Base-by-base conservation (phyloP, 2,888 invertebrate species). In the Drosophila prostipennis region DNA sequence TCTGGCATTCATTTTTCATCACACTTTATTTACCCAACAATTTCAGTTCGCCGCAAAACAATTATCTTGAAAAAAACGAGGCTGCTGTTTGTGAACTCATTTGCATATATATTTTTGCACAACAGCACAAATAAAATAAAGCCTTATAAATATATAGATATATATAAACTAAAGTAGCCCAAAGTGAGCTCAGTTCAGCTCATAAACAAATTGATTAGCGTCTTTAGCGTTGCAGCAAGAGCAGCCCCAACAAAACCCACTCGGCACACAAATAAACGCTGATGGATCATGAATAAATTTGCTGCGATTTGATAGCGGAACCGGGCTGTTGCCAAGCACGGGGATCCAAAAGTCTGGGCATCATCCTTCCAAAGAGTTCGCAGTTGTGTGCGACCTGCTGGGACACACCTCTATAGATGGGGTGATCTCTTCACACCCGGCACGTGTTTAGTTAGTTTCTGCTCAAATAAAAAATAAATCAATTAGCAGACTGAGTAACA, bases 131-230 rank as follows among this genome's bases (percentile, higher is more conserved):
- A 43, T 36, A 51, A 52, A 60, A 65, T 46, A 59, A 72, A 72
- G 49, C 49, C 60, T 63, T 54, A 56, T 63, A 65, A 16, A 53
- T 54, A 65, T 45, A 52, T 39, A 56, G 37, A 46, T 23, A 36
- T 19, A 51, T 36, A 45, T 48, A 55, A 45, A 48, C 64, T 60
- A 78, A 79, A 74, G 73, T 76, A 80, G 78, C 79, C 56, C 79
- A 84, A 72, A 52, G 49, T 40, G 8, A 32, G 56, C 37, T 37
- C 37, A 61, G 69, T 67, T 36, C 37, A 57, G 65, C 69, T 84
- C 87, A 78, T 78, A 87, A 84, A 84, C 84, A 84, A 87, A 74
- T 87, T 84, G 81, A 84, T 84, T 84, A 84, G 84, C 84, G 76
- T 72, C 84, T 78, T 72, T 65, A 48, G 69, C 79, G 79, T 79